Conservation (phyloP, 2,797 vertebrate species). For the Labroides dimidiatus region DNA sequence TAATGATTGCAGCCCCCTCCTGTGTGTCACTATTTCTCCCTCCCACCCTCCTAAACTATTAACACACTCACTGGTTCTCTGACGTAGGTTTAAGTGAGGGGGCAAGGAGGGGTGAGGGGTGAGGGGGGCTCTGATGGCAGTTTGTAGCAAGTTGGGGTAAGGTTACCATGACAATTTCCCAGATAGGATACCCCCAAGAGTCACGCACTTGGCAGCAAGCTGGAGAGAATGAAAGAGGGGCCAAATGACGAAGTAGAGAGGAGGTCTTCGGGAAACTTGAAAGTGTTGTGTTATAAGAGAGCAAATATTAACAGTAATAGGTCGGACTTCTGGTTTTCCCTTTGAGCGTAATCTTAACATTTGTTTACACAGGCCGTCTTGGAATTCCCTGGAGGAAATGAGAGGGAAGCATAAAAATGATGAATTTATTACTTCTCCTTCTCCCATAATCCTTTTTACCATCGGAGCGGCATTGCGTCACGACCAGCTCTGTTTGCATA, state of each 20-base stretch:
- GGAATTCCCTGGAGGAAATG: constrained; percentile 84
- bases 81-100: constrained; percentile 75
- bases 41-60: constrained; percentile 53
- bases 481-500: constrained; percentile 65
- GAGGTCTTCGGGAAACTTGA: constrained; percentile 70
- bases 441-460: constrained; percentile 66
- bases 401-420: constrained; percentile 69
- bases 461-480: constrained; percentile 68
- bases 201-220: constrained; percentile 38
- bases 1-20: constrained; percentile 70
- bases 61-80: constrained; percentile 82
- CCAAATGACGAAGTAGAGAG: constrained; percentile 54
- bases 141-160: constrained; percentile 40
- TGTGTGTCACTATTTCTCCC: constrained; percentile 78
- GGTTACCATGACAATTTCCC: constrained; percentile 66
- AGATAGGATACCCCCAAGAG: constrained; percentile 53
- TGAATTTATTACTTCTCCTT: constrained; percentile 73
- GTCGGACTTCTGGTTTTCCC: constrained; percentile 66
- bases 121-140: constrained; percentile 6
- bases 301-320: constrained; percentile 81
- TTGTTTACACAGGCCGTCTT: constrained; percentile 70
- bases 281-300: constrained; percentile 73
- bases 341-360: constrained; percentile 63
- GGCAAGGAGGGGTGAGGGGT: constrained; percentile 30
- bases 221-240: constrained; percentile 47